Base-by-base conservation (phyloP, 2,797 vertebrate species). In the Semaprochilodus insignis region DNA sequence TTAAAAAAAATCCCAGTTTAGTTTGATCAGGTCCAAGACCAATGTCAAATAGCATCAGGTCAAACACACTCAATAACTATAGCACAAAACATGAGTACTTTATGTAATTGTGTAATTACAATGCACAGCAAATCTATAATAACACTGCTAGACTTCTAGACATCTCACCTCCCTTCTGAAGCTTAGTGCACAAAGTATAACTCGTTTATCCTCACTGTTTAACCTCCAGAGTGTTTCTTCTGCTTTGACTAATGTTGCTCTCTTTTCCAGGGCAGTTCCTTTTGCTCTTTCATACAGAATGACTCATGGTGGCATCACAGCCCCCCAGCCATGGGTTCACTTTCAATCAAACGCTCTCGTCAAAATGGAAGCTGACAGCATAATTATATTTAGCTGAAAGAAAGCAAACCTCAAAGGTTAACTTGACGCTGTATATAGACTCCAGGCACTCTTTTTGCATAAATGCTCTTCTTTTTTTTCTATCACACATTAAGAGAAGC, bases 221-320 rank as follows among this genome's bases (percentile, higher is more conserved):
- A 27, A 6, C 62, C 31, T 65, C 14, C 25, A 13, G 27, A 73
- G 14, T 19, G 25, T 54, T 48, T 54, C 25, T 73, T 27, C 34
- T 27, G 27, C 17, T 19, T 34, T 21, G 31, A 34, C 40, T 40
- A 23, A 15, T 70, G 62, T 52, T 25, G 69, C 11, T 67, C 62
- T 44, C 77, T 77, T 76, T 74, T 79, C 81, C 63, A 36, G 36
- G 71, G 48, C 73, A 10, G 60, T 83, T 81, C n/a, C 65, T 63
- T 17, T 79, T 36, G 74, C 54, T 51, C 21, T 60, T 71, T 81
- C 23, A 51, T 48, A 72, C 80, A 69, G 34, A 62, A 21, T 84
- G 72, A 86, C 77, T 81, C 71, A 80, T 19, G 52, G 59, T 70
- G 57, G 55, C 71, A 83, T 83, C 81, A 81, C 51, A 66, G 66